These are phyloP conservation scores for Helicolenus hilgendorfi DNA, from an alignment of 2,797 vertebrate species.

Conservation along the genomic window DNA sequence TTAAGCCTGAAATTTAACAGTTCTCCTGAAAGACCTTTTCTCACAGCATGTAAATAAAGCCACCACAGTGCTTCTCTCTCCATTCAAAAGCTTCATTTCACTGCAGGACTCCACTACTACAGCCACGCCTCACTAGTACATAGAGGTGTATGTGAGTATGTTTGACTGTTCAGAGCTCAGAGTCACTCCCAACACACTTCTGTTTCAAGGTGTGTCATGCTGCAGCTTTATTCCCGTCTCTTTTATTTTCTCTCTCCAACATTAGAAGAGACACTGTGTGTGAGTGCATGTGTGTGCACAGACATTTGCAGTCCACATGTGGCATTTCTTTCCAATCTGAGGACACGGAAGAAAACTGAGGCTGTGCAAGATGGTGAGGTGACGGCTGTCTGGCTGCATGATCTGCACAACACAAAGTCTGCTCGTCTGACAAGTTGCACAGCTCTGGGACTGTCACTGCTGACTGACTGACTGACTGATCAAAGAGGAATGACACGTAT, in stretches of 20 bases:
- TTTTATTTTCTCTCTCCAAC: slow-evolving; percentile 24
- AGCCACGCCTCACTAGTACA: slow-evolving; percentile 39
- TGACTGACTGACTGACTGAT: not conserved
- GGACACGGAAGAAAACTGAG: not conserved
- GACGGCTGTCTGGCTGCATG: not conserved
- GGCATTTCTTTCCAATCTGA: slow-evolving; percentile 29
- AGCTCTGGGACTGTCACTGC: not conserved
- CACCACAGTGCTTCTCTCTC: slow-evolving; percentile 38
- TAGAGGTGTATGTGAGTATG: slow-evolving; percentile 10
- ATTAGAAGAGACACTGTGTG: slow-evolving; percentile 38
- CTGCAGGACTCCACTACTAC: slow-evolving; percentile 43
- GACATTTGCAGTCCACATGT: slow-evolving; percentile 67
- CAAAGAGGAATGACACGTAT: not conserved
- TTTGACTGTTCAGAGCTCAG: slow-evolving; percentile 41
- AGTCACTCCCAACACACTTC: slow-evolving; percentile 70
- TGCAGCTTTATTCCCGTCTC: not conserved
- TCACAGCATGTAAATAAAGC: slow-evolving; percentile 56
- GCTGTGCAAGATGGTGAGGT: not conserved
- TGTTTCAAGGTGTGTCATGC: slow-evolving; percentile 77
- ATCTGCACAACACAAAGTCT: slow-evolving; percentile 7
- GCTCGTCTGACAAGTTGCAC: slow-evolving; percentile 29
- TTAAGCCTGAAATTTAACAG: not conserved
- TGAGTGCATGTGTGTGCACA: not conserved
- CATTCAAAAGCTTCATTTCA: slow-evolving; percentile 66
- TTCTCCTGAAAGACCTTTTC: not conserved